Conservation (phyloP, 2,113 vertebrate species). For the Lepus europaeus region DNA sequence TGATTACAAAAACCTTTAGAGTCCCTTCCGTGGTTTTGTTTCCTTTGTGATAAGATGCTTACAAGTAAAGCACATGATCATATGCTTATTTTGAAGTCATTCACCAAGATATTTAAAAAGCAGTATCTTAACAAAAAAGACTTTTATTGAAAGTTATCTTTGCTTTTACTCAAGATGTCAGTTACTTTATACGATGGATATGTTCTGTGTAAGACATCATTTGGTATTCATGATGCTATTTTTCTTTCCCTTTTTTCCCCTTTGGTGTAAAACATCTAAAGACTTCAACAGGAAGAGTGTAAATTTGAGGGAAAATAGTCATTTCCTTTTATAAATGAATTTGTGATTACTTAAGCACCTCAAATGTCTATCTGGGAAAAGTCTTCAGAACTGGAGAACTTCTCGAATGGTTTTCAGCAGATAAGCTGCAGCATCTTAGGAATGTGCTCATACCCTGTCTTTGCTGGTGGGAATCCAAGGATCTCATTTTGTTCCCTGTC, state of each 20-base stretch:
- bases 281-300: conserved; percentile 46
- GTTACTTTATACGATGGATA: conserved; percentile 32
- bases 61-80: not conserved
- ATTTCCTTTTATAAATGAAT: conserved; percentile 72
- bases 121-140: conserved; percentile 25
- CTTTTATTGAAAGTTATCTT: conserved; percentile 37
- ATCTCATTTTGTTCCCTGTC: conserved; percentile 54
- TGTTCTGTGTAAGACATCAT: conserved; percentile 38
- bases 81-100: conserved; percentile 54
- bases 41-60: conserved; percentile 4
- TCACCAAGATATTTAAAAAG: conserved; percentile 50
- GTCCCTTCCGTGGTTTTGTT: not conserved
- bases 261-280: conserved; percentile 59
- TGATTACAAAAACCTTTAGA: not conserved
- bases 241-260: conserved; percentile 26
- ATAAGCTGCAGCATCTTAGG: conserved; percentile 1
- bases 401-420: conserved; percentile 12
- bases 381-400: conserved; percentile 3
- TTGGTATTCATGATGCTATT: conserved; percentile 10
- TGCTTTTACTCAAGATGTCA: conserved; percentile 45
- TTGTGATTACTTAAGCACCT: conserved; percentile 63
- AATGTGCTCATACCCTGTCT: conserved; percentile 8
- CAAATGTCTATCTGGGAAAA: conserved; percentile 54
- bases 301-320: conserved; percentile 48
- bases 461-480: conserved; percentile 2